Base-by-base conservation (phyloP, 2,113 vertebrate genomes). In the Hucho hucho region DNA sequence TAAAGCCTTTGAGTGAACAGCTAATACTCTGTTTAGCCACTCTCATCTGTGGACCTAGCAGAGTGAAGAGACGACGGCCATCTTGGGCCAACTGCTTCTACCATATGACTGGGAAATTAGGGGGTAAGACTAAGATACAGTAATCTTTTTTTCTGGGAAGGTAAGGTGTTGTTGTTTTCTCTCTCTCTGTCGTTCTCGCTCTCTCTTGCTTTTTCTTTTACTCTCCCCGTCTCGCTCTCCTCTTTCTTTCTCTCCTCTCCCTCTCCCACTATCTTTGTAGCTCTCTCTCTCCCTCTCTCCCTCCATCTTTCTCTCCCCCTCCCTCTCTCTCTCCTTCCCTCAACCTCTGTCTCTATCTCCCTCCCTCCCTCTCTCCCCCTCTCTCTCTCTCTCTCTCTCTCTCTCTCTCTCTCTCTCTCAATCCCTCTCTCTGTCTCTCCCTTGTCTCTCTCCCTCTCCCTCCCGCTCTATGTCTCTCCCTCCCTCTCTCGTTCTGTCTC, bases 1-100 rank as follows among this genome's bases (percentile, higher is more conserved):
- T 84, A 94, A 93, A 91, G 88, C 91, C 87, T 93, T 92, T 92
- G 93, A 93, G 89, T 83, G 80, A 89, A 83, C 73, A 69, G 87
- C 86, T 95, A 94, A 93, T 93, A 87, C 86, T 85, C 75, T 79
- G 78, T 90, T 94, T 91, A 94, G 88, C 84, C 65, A 18, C 13
- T 18, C 63, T 83, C 89, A 91, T 90, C 93, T 92, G 90, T 84
- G 75, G 81, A 18, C 72, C 18, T 26, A 53, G 70, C 72, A 84
- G 84, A 81, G 90, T 79, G 81, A 83, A 89, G 78, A 85, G 65
- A 77, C 79, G 84, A 86, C 5, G 28, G 78, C 72, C 59, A 86
- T 89, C 58, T 61, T 82, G 86, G 87, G 86, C 75, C 87, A 88
- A 91, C 87, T 87, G 89, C 73, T 85, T 84, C 12, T 53, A 53